phyloP scores from a whole-genome alignment of 2,797 vertebrate species.

The Sciurus vulgaris region DNA sequence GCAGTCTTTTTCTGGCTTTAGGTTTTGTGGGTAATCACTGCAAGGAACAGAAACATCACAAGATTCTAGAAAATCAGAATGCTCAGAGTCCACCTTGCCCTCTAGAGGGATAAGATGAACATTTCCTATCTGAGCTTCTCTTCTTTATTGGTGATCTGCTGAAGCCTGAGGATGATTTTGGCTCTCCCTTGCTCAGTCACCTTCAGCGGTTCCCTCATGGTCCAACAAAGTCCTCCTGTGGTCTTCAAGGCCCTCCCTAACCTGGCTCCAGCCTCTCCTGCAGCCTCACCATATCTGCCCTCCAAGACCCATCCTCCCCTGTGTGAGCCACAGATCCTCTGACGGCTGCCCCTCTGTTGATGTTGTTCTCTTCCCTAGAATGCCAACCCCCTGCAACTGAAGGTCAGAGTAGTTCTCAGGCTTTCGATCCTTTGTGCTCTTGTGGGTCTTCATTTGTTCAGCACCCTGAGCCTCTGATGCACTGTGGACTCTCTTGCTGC shows the following conservation, averaged over 20 bases:
- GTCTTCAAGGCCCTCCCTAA: no score
- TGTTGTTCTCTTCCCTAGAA: not conserved
- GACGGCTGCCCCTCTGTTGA: not conserved
- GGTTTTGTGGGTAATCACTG: constrained; percentile 22
- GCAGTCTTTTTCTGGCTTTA: not conserved
- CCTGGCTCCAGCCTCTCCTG: not conserved
- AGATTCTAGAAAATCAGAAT: constrained; percentile 62
- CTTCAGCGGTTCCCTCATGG: not conserved
- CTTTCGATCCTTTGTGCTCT: not conserved
- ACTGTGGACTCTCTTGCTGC: not conserved
- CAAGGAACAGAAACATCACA: constrained; percentile 52
- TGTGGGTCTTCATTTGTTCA: not conserved
- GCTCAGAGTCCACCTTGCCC: not conserved
- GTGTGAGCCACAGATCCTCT: not conserved
- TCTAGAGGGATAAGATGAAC: constrained; percentile 19
- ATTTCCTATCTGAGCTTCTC: not conserved
- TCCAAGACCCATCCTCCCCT: not conserved
- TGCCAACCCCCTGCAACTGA: not conserved
- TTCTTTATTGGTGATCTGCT: not conserved
- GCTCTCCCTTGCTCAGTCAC: not conserved
- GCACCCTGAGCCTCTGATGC: not conserved
- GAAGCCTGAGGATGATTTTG: not conserved
- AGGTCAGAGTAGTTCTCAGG: not conserved
- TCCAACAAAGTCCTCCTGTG: not conserved
- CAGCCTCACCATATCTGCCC: not conserved